phyloP scores from a whole-genome alignment of 1,140 invertebrate genomes.

The Mactra quadrangularis region DNA sequence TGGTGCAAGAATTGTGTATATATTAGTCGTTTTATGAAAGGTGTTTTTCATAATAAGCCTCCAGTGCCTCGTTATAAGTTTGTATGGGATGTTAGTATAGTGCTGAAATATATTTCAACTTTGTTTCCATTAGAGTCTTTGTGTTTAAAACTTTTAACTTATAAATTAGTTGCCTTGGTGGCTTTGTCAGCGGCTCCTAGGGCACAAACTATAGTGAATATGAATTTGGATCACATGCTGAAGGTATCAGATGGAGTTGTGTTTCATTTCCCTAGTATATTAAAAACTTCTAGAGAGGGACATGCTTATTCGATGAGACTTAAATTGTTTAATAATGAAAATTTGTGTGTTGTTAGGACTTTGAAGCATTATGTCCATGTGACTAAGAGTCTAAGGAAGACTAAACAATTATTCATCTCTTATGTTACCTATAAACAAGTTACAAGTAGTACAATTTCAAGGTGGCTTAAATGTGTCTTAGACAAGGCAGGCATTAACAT shows the following conservation, averaged over 20 bases:
- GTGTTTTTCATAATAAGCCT: slow-evolving; percentile 60
- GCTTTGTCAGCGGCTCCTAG: slow-evolving; percentile 7
- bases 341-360: slow-evolving; percentile 30
- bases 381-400: background rate
- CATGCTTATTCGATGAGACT: background rate
- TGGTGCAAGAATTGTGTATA: slow-evolving; percentile 11
- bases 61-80: slow-evolving; percentile 29
- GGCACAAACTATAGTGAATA: slow-evolving; percentile 4
- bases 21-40: slow-evolving; percentile 57
- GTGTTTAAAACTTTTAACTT: slow-evolving; percentile 49
- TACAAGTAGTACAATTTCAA: background rate
- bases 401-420: slow-evolving; percentile 29
- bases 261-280: background rate
- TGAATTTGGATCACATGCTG: background rate
- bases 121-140: slow-evolving; percentile 42
- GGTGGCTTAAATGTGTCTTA: slow-evolving; percentile 11
- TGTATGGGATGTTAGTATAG: slow-evolving; percentile 64
- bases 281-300: slow-evolving; percentile 20
- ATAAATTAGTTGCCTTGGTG: background rate
- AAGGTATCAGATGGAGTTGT: background rate
- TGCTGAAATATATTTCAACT: slow-evolving; percentile 47
- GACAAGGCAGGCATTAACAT: background rate
- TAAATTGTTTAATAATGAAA: background rate
- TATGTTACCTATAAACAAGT: background rate
- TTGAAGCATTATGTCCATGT: slow-evolving; percentile 20